These are phyloP conservation scores for Panzeria rudis DNA, from an alignment of 2,888 invertebrate species.

Conservation along the genomic window DNA sequence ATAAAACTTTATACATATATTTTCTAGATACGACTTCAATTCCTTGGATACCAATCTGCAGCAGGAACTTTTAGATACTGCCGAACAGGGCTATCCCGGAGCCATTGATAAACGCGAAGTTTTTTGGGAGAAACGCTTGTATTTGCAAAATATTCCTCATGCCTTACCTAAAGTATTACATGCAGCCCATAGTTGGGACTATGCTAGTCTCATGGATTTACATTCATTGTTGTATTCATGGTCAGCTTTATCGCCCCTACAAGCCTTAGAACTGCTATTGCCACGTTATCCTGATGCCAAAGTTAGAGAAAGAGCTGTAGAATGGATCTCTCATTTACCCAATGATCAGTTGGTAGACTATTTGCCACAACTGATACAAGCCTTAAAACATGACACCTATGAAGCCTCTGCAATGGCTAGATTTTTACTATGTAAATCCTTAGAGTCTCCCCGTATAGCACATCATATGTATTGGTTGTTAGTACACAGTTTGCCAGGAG, in stretches of 20 bases:
- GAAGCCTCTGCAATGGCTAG: conserved; percentile 94
- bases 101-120: conserved; percentile 86
- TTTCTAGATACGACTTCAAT: conserved; percentile 87
- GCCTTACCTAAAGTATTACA: conserved; percentile 94
- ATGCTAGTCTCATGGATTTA: conserved; percentile 92
- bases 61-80: conserved; percentile 83
- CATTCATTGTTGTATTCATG: conserved; percentile 95
- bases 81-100: conserved; percentile 83
- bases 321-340: conserved; percentile 90
- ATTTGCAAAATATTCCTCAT: conserved; percentile 91
- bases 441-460: conserved; percentile 94
- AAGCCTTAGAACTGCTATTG: conserved; percentile 95
- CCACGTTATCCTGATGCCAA: conserved; percentile 97
- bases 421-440: conserved; percentile 91
- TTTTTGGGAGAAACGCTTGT: conserved; percentile 97
- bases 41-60: conserved; percentile 90
- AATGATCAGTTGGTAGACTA: conserved; percentile 96
- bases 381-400: conserved; percentile 94
- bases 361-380: conserved; percentile 96
- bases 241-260: conserved; percentile 92
- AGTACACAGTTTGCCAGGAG: conserved; percentile 92
- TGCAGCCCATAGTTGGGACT: conserved; percentile 96
- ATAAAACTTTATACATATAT: neutral
- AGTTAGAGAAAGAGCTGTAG: conserved; percentile 93
- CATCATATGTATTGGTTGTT: conserved; percentile 98